phyloP scores from a whole-genome alignment of 2,113 vertebrate species.

The Progne subis region DNA sequence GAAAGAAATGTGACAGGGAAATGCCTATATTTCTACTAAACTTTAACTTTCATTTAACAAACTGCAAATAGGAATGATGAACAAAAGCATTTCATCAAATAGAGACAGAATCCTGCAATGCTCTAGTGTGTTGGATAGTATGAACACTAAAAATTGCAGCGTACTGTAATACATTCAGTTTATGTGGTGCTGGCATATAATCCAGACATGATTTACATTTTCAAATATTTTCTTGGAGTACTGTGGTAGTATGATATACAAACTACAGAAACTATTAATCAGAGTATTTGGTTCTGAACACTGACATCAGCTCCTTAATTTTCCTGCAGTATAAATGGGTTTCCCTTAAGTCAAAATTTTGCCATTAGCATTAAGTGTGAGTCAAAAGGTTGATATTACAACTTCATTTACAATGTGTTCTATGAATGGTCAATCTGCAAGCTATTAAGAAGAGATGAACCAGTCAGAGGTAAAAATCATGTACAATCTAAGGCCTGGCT shows the following conservation, averaged over 20 bases:
- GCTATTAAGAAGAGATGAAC: background rate
- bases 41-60: background rate
- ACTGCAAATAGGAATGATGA: background rate
- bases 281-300: background rate
- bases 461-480: slow-evolving; percentile 50
- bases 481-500: background rate
- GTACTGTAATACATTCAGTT: background rate
- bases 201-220: background rate
- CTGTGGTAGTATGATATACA: background rate
- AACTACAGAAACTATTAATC: background rate
- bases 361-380: background rate
- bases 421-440: slow-evolving; percentile 11
- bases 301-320: slow-evolving; percentile 9
- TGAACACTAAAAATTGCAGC: background rate
- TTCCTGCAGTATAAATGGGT: background rate
- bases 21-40: background rate
- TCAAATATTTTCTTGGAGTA: slow-evolving; percentile 12
- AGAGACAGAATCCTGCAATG: background rate
- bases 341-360: slow-evolving; percentile 9
- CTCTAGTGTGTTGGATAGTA: background rate
- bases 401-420: background rate
- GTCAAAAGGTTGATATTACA: background rate
- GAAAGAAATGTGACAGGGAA: background rate
- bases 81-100: background rate
- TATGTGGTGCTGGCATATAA: background rate